Evolutionary conservation across 2,113 vertebrate genomes (phyloP), one percentile per base, ranked within the genome.

Genomic region (Harpagus bidentatus): DNA sequence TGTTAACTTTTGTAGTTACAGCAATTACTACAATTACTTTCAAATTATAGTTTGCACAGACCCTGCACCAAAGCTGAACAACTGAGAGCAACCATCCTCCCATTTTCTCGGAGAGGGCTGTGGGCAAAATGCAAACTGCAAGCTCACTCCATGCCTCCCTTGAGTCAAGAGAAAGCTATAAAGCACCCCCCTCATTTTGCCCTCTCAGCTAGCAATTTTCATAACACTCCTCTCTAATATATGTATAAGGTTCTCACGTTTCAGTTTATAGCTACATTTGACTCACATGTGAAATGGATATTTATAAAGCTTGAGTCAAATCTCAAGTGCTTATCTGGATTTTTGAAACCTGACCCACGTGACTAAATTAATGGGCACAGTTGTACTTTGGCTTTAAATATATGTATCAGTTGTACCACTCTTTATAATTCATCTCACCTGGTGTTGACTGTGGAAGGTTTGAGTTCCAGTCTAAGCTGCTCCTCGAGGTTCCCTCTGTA

Each of bases 1-100:
- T 66, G 59, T 79, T 89, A 93, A 88, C 74, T 94, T 93, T 86
- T 72, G 50, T 84, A 96, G 92, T 90, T 90, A 62, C 11, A 90
- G 93, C 73, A 96, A 97, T 96, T 97, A 95, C 55, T 20, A 82
- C 93, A 93, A 96, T 97, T 94, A 90, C 66, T 95, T 97, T 94
- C 31, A 70, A 97, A 95, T 94, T 92, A 85, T 7, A 88, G 69
- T 59, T 94, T 95, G 67, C 79, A 55, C 23, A 84, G 74, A 43
- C 47, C 61, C 61, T 80, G 69, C 17, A 92, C 80, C 65, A 92
- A 85, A 94, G 50, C n/a, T 80, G 84, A 87, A 74, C 50, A 50
- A 81, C 55, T 77, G 66, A 50, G 43, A 85, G 62, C 84, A 95
- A 31, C 38, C 42, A 78, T 67, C 81, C 56, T 63, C 25, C 67